These are phyloP conservation scores for Columba guinea DNA, from an alignment of 2,797 vertebrate species.

Conservation along the genomic window DNA sequence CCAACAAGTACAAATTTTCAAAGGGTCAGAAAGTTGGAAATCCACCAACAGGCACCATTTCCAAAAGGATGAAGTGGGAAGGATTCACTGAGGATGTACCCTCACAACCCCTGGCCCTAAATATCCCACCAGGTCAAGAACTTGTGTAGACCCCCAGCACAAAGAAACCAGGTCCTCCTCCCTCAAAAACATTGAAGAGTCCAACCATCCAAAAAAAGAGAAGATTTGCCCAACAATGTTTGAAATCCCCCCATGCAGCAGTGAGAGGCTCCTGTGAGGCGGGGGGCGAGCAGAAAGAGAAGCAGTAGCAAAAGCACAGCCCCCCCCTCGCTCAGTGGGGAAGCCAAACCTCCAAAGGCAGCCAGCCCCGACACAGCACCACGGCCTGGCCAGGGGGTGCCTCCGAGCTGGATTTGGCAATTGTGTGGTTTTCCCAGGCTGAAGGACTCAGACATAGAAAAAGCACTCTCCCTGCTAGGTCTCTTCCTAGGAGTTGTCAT, in stretches of 20 bases:
- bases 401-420: not conserved
- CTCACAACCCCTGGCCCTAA: not conserved
- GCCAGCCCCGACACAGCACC: rapidly evolving
- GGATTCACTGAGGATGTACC: not conserved
- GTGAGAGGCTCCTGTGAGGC: not conserved
- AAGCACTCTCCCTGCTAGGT: not conserved
- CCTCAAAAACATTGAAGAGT: not conserved
- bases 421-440: not conserved
- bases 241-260: not conserved
- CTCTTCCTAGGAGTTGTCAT: not conserved
- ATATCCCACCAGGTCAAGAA: not conserved
- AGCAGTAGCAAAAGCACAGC: not conserved
- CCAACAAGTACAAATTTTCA: not conserved
- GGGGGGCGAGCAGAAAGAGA: not conserved
- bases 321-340: rapidly evolving
- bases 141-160: not conserved
- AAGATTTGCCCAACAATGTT: not conserved
- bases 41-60: not conserved
- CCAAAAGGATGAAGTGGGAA: not conserved
- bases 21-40: not conserved
- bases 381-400: rapidly evolving
- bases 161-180: not conserved
- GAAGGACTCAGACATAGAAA: not conserved
- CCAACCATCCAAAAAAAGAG: not conserved
- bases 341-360: not conserved